These are phyloP conservation scores for Macroglossus sobrinus DNA, from an alignment of 2,113 vertebrate genomes.

Conservation along the genomic window DNA sequence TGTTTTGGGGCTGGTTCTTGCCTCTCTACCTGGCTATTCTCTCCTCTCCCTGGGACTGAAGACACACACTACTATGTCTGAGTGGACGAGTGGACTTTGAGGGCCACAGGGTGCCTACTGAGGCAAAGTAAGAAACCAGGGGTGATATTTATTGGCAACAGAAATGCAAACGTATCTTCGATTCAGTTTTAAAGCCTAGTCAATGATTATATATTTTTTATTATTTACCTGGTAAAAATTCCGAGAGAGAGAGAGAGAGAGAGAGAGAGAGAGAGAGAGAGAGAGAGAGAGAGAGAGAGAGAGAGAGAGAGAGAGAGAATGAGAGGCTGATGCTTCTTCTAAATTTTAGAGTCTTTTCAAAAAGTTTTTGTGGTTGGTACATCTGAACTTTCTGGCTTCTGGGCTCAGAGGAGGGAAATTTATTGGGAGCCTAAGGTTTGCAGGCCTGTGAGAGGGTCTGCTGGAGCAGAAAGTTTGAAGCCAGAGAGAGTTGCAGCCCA, in stretches of 20 bases:
- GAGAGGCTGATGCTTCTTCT: neutral
- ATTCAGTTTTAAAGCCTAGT: slow-evolving; percentile 78
- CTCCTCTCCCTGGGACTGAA: neutral
- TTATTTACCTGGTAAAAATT: slow-evolving; percentile 83
- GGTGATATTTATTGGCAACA: slow-evolving; percentile 72
- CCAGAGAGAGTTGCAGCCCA: slow-evolving; percentile 68
- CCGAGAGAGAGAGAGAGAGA: slow-evolving; percentile 33
- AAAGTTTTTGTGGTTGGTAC: neutral
- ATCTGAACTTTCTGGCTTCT: neutral
- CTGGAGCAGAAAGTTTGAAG: slow-evolving; percentile 56
- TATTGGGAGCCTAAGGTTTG: neutral
- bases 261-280: neutral
- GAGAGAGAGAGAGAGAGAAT: neutral
- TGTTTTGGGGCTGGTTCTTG: neutral
- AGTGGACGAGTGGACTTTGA: neutral
- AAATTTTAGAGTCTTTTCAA: slow-evolving; percentile 43
- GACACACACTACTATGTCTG: neutral
- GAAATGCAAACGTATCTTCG: slow-evolving; percentile 74
- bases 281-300: neutral
- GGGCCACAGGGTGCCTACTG: neutral
- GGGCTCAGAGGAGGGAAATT: slow-evolving; percentile 20
- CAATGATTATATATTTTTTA: slow-evolving; percentile 84
- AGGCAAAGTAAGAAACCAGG: slow-evolving; percentile 17
- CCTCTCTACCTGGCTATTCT: neutral
- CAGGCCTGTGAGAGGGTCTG: neutral